Evolutionary conservation across 2,113 vertebrate species (phyloP).

Genomic region (Hippocampus comes): DNA sequence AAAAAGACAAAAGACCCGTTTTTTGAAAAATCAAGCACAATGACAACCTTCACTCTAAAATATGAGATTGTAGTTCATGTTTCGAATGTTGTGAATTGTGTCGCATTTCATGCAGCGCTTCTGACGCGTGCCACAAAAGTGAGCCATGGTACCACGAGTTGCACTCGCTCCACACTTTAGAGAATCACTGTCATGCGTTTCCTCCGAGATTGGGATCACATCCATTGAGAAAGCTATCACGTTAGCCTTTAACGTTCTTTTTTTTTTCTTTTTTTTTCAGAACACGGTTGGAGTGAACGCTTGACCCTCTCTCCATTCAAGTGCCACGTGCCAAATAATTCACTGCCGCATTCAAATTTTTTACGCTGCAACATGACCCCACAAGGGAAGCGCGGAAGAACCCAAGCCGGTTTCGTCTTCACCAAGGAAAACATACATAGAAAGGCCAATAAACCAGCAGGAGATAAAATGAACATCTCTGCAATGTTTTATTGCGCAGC

Average conservation of each 20-base stretch:
- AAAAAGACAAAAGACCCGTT: not conserved
- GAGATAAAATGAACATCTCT: slow-evolving; percentile 16
- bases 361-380: slow-evolving; percentile 8
- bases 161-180: not conserved
- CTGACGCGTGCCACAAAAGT: not conserved
- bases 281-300: not conserved
- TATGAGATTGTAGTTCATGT: not conserved
- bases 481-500: slow-evolving; percentile 42
- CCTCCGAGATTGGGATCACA: not conserved
- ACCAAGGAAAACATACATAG: slow-evolving; percentile 16
- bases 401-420: slow-evolving; percentile 7
- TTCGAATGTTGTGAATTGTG: not conserved
- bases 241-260: not conserved
- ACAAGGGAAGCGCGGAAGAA: slow-evolving; percentile 13
- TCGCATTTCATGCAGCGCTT: not conserved
- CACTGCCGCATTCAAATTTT: not conserved
- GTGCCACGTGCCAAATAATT: slow-evolving; percentile 1
- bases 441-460: slow-evolving; percentile 30
- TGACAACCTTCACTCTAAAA: not conserved
- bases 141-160: not conserved
- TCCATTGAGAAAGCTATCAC: not conserved
- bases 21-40: not conserved
- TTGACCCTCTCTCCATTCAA: not conserved
- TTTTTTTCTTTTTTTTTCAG: no score
- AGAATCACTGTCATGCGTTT: not conserved